Evolutionary conservation across 35 echinoderm and acorn worm species (phyloP).

Genomic region (Heliocidaris erythrogramma): DNA sequence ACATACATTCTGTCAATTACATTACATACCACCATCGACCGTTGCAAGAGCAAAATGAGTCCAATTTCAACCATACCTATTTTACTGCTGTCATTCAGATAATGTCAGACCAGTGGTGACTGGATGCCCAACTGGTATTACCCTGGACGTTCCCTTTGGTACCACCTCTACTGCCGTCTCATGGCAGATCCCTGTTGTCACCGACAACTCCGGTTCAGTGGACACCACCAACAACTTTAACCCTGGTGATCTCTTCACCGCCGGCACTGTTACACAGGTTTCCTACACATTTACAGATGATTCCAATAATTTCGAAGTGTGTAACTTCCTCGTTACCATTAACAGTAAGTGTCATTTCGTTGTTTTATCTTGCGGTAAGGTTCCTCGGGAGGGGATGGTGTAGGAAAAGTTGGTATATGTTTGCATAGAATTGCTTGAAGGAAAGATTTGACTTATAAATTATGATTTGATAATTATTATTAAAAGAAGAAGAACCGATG

Average conservation of each 20-base stretch:
- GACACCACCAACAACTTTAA: not conserved
- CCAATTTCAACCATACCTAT: not conserved
- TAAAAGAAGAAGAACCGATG: too few species aligned
- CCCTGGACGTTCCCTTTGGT: conserved; percentile 40
- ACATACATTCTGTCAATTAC: too few species aligned
- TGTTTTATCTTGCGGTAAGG: not conserved
- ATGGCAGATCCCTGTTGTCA: conserved; percentile 70
- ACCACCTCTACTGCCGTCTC: conserved; percentile 36
- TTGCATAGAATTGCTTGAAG: not conserved
- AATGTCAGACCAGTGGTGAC: conserved; percentile 30
- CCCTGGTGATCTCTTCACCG: conserved; percentile 58
- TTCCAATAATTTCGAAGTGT: conserved; percentile 34
- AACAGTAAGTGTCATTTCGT: not conserved
- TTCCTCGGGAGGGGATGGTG: not conserved
- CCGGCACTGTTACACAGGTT: conserved; percentile 44
- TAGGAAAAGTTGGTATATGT: too few species aligned
- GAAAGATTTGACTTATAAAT: not conserved
- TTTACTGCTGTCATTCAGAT: conserved; percentile 15
- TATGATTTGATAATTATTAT: too few species aligned
- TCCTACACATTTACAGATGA: conserved; percentile 66
- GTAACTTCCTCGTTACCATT: conserved; percentile 62
- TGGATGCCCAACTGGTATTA: conserved; percentile 33
- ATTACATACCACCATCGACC: too few species aligned
- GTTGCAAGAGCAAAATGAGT: too few species aligned
- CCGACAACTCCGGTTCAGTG: conserved; percentile 49